Percentiles rank a stretch among this genome's conserved stretches.
Conservation (phyloP, 2,797 vertebrate species). For the Telmatherina bonti region DNA sequence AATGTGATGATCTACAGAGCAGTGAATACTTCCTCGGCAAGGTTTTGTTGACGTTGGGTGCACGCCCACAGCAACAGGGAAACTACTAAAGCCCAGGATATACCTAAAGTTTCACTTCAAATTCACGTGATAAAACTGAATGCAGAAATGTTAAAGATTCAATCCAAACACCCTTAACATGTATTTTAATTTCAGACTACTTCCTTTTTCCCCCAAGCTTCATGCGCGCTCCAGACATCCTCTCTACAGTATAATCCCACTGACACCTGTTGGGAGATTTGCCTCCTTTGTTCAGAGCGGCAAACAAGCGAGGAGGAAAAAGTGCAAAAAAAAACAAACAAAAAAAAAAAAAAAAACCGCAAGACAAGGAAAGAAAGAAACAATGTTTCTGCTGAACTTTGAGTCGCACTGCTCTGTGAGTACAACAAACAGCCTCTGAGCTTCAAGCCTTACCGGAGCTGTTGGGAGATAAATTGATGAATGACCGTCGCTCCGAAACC, state of each 20-base stretch:
- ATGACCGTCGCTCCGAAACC: not conserved
- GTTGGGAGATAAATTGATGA: slow-evolving; percentile 20
- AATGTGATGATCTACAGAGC: not conserved
- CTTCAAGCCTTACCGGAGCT: slow-evolving; percentile 56
- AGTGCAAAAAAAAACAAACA: slow-evolving; percentile 25
- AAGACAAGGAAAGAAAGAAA: too few relatives aligned
- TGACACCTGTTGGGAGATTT: slow-evolving; percentile 82
- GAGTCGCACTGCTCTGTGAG: not conserved
- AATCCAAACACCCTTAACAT: too few relatives aligned
- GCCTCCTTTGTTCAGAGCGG: slow-evolving; percentile 51
- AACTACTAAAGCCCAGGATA: slow-evolving; percentile 14
- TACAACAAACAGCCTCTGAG: not conserved
- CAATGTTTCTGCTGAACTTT: not conserved
- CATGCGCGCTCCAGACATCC: not conserved
- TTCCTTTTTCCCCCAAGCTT: slow-evolving; percentile 3
- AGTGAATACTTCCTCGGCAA: not conserved
- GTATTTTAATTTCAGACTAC: not conserved
- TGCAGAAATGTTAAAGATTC: not conserved
- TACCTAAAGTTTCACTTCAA: slow-evolving; percentile 1
- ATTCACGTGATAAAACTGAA: not conserved
- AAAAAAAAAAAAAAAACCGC: too few relatives aligned
- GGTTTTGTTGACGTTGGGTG: not conserved
- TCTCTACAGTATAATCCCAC: slow-evolving; percentile 70
- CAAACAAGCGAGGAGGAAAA: slow-evolving; percentile 43
- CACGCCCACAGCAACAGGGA: slow-evolving; percentile 43